phyloP scores from a whole-genome alignment of 2,888 invertebrate species.

The Ypsolopha sequella region DNA sequence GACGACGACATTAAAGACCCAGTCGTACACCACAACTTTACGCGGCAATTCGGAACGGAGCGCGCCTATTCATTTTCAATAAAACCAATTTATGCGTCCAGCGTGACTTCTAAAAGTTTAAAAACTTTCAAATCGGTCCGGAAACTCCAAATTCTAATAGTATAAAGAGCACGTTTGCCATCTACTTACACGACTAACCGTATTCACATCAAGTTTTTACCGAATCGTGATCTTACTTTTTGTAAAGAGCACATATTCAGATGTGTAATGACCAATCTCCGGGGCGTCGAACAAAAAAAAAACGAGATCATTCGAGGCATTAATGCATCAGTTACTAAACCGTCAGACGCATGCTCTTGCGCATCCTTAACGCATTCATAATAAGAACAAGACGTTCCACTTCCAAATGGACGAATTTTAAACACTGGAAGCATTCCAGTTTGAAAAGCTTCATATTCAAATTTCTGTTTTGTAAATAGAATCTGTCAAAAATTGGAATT shows the following conservation, averaged over 20 bases:
- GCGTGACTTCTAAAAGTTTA: background rate
- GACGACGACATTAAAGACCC: background rate
- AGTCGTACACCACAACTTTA: background rate
- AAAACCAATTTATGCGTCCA: background rate
- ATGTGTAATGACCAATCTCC: conserved; percentile 69
- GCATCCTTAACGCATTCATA: conserved; percentile 58
- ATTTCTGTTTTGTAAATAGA: conserved; percentile 50
- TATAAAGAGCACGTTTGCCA: conserved; percentile 59
- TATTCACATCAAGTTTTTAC: conserved; percentile 22
- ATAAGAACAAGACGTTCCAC: conserved; percentile 60
- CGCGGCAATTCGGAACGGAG: background rate
- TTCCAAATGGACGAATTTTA: conserved; percentile 55
- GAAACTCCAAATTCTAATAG: conserved; percentile 57
- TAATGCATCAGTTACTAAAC: conserved; percentile 70
- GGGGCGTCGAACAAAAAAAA: conserved; percentile 46
- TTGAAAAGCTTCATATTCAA: conserved; percentile 55
- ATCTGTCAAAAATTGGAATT: conserved; percentile 29
- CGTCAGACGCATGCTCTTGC: conserved; percentile 62
- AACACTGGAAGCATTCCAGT: conserved; percentile 49
- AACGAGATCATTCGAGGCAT: conserved; percentile 53
- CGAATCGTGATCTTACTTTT: conserved; percentile 60
- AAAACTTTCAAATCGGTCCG: conserved; percentile 41
- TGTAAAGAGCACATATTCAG: conserved; percentile 64
- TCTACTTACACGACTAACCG: conserved; percentile 45
- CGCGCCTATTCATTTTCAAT: background rate